Percentiles rank a stretch among this genome's conserved stretches.
These are phyloP conservation scores for Florisuga fusca DNA, from an alignment of 2,797 vertebrate species.

Conservation along the genomic window DNA sequence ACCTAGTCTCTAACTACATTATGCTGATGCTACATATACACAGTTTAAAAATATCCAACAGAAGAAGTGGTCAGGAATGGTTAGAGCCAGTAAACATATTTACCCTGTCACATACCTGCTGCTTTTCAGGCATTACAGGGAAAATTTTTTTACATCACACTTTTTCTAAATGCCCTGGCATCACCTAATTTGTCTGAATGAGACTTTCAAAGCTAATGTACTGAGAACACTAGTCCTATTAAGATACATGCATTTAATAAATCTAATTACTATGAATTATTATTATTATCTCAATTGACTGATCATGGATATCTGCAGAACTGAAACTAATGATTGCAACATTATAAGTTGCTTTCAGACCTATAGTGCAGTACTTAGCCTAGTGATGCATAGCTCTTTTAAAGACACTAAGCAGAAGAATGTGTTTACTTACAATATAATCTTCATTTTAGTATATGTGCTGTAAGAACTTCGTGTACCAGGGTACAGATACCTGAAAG, in stretches of 20 bases:
- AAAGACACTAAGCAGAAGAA: background rate
- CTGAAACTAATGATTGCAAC: background rate
- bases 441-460: background rate
- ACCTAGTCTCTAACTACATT: background rate
- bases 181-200: background rate
- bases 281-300: background rate
- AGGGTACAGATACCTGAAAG: conserved; percentile 34
- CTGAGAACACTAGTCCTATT: background rate
- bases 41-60: background rate
- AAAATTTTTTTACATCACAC: background rate
- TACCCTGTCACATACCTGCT: background rate
- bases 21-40: background rate
- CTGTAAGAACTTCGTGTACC: background rate
- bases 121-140: background rate
- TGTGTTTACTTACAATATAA: background rate
- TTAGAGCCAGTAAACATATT: background rate
- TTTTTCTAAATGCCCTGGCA: background rate
- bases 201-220: background rate
- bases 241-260: rapidly evolving
- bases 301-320: background rate
- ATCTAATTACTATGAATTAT: background rate
- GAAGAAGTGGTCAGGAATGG: background rate
- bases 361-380: background rate
- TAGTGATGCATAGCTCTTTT: background rate
- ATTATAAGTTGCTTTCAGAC: background rate